These are phyloP conservation scores for Mechanitis messenoides DNA, from an alignment of 2,888 invertebrate species.

Conservation along the genomic window DNA sequence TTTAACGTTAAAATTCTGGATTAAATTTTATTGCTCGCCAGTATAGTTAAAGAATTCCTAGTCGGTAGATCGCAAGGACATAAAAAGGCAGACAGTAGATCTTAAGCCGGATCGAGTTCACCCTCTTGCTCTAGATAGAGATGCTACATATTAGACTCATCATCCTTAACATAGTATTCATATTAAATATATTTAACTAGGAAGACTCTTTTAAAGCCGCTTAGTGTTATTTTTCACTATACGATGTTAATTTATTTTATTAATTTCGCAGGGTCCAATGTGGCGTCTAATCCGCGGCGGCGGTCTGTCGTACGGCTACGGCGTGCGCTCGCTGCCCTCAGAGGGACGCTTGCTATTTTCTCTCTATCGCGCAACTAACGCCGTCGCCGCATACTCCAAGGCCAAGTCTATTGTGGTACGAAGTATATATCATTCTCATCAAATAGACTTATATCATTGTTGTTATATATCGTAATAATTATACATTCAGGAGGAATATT, in stretches of 20 bases:
- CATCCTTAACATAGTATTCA: too few relatives aligned
- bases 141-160: too few relatives aligned
- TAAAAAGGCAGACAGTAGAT: too few relatives aligned
- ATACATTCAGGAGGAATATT: constrained; percentile 73
- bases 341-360: constrained; percentile 84
- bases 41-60: too few relatives aligned
- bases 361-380: constrained; percentile 86
- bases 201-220: too few relatives aligned
- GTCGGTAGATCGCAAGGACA: too few relatives aligned
- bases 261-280: constrained; percentile 84
- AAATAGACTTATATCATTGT: background rate
- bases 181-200: too few relatives aligned
- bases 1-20: too few relatives aligned
- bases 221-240: too few relatives aligned
- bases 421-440: background rate
- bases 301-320: constrained; percentile 89
- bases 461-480: background rate
- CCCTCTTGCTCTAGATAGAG: too few relatives aligned
- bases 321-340: constrained; percentile 77
- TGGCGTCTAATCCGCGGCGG: constrained; percentile 91
- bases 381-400: constrained; percentile 86
- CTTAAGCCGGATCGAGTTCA: too few relatives aligned
- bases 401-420: constrained; percentile 83
- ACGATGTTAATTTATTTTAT: background rate
- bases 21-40: too few relatives aligned